Conservation (phyloP, 1,140 invertebrate species). For the Cephus cinctus region DNA sequence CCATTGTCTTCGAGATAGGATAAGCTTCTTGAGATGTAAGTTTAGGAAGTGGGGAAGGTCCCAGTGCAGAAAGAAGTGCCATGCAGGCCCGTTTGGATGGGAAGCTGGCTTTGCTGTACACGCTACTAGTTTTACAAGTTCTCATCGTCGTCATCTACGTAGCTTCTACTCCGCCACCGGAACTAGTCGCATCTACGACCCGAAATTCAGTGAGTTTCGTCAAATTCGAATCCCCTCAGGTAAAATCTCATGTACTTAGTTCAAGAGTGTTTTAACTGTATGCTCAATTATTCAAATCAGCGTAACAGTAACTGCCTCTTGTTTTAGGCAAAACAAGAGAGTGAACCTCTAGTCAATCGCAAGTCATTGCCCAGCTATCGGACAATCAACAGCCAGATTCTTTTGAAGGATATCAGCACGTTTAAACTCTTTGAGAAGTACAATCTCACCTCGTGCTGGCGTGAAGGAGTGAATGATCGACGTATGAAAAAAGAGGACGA, state of each 20-base stretch:
- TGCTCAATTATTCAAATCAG: slow-evolving; percentile 1
- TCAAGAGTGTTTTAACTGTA: slow-evolving; percentile 6
- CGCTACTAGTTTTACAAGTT: slow-evolving; percentile 48
- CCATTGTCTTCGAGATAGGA: no score
- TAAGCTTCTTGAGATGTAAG: no score
- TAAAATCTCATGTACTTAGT: slow-evolving; percentile 15
- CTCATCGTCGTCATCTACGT: slow-evolving; percentile 53
- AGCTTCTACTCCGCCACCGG: slow-evolving; percentile 43
- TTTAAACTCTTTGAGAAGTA: slow-evolving; percentile 49
- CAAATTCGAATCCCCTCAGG: slow-evolving; percentile 37
- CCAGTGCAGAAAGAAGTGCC: slow-evolving; percentile 30
- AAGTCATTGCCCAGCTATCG: slow-evolving; percentile 38
- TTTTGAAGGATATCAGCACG: slow-evolving; percentile 45
- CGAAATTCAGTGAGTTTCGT: slow-evolving; percentile 45
- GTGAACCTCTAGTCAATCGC: slow-evolving; percentile 14
- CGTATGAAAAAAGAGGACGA: slow-evolving; percentile 40
- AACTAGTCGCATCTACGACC: slow-evolving; percentile 32
- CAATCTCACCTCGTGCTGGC: slow-evolving; percentile 59
- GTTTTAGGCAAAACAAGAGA: slow-evolving; percentile 3
- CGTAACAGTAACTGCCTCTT: neutral
- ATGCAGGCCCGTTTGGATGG: slow-evolving; percentile 52
- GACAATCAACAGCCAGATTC: slow-evolving; percentile 41
- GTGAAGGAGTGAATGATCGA: slow-evolving; percentile 54
- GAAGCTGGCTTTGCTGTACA: slow-evolving; percentile 49
- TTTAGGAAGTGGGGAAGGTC: no score